Evolutionary conservation across 1,140 invertebrate species (phyloP), one percentile per base, ranked within the genome.

Genomic region (Neodiprion lecontei): DNA sequence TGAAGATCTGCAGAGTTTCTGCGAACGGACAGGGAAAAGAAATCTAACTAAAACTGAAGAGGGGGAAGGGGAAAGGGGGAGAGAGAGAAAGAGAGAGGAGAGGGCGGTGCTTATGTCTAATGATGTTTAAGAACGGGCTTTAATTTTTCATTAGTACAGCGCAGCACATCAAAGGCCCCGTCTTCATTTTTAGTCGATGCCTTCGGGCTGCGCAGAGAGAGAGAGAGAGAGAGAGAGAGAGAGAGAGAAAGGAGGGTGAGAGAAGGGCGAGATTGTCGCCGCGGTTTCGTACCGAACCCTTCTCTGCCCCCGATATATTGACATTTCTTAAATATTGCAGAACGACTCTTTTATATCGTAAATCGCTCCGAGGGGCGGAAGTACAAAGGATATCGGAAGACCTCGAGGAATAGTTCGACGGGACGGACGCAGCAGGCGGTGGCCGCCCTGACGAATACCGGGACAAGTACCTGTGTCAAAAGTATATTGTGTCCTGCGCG

Each of bases 91-190:
- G 78, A 73, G 74, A 61, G 70, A 79, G 70, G 9, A 73, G 23
- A 65, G 73, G 76, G 75, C 73, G 83, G 84, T 84, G 79, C 78
- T 83, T 81, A 83, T 84, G 83, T 87, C 84, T 87, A 87, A 88
- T 86, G 86, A 88, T 88, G 85, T 88, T 88, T 88, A 88, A 88
- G 85, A 80, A 86, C 83, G 85, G 84, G 83, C 85, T 88, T 88
- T 87, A 88, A 88, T 88, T 88, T 88, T 88, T 88, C 87, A 88
- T 88, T 88, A 87, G 83, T 80, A 85, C 82, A 82, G 77, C 82
- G 80, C 69, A 77, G 76, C 77, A 87, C 82, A 85, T 88, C 86
- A 88, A 88, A 88, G 84, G 78, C 79, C 75, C 28, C 82, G 81
- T 79, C 81, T 85, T 86, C 81, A 82, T 88, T 88, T 88, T 87